Conservation (phyloP, 2,888 invertebrate genomes). For the Erebia ligea region DNA sequence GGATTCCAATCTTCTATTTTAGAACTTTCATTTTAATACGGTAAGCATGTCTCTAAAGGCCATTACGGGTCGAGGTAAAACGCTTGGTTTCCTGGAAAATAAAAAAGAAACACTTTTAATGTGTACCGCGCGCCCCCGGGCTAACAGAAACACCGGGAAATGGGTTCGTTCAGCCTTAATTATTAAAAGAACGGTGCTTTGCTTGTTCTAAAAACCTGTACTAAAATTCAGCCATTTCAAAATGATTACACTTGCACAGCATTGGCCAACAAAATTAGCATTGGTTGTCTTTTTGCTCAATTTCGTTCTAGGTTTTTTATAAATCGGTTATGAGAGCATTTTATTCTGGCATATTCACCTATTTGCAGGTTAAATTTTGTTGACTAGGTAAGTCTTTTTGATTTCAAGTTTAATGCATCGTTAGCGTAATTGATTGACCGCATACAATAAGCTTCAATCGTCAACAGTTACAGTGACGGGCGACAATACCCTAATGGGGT, state of each 20-base stretch:
- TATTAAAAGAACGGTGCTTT: conserved; percentile 30
- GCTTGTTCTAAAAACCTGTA: conserved; percentile 20
- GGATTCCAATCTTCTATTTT: not conserved
- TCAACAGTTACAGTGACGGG: too few relatives aligned
- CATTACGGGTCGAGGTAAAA: conserved; percentile 26
- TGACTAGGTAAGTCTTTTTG: too few relatives aligned
- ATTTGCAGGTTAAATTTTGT: too few relatives aligned
- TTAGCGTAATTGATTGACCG: too few relatives aligned
- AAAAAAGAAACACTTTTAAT: conserved; percentile 32
- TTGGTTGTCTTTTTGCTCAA: conserved; percentile 2
- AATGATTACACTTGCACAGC: conserved; percentile 16
- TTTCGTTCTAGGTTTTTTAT: not conserved
- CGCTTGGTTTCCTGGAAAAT: conserved; percentile 29
- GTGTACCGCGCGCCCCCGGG: conserved; percentile 21
- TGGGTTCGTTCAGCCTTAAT: conserved; percentile 26
- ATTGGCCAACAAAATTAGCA: conserved; percentile 12
- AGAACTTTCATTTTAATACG: conserved; percentile 23
- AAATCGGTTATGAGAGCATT: not conserved
- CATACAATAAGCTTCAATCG: too few relatives aligned
- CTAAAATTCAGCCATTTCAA: conserved; percentile 14
- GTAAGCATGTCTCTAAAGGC: conserved; percentile 18
- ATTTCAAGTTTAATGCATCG: too few relatives aligned
- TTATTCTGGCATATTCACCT: too few relatives aligned
- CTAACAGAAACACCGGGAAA: conserved; percentile 25
- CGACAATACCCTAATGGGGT: too few relatives aligned